Base-by-base conservation (phyloP, 2,797 vertebrate species). In the Sorex maritimensis region DNA sequence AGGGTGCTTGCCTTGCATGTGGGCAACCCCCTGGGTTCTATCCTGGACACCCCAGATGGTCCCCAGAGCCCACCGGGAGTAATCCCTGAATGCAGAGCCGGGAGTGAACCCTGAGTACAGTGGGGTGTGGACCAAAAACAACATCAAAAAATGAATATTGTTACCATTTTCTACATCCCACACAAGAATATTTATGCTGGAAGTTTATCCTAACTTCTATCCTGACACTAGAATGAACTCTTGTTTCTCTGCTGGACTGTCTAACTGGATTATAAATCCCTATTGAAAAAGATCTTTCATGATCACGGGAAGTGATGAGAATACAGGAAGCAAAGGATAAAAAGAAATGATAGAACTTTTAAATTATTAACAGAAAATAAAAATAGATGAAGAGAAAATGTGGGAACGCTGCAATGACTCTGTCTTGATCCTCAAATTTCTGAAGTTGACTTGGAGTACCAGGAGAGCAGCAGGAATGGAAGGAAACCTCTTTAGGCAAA, bases 281-380 rank as follows among this genome's bases (percentile, higher is more conserved):
- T 85, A 52, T 44, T 94, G 89, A 63, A 94, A 93, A 95, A 94
- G 78, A 84, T 26, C 46, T 95, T 80, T 87, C 86, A 89, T 95
- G 88, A 92, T 90, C 75, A 77, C 68, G 91, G 84, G 30, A 94
- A 88, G 68, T 89, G 84, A 95, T 90, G 78, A 95, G 72, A 93
- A 90, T 93, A 96, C 67, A 95, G 38, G 75, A 93, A 95, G 90
- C n/a, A 87, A 95, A 95, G 77, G 73, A 93, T 84, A 94, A 93
- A 94, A 95, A 67, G 49, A 95, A 93, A 93, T 69, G 87, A 90
- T 28, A 75, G 67, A 69, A 95, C 92, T 97, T 94, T 90, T 68
- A 93, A 96, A 9, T 91, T 55, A 78, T 80, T 94, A 91, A 93
- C 85, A 90, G 69, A 95, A 97, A 92, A 72, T 65, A 86, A 74